Conservation (phyloP, 2,888 invertebrate genomes). For the Dromius quadrimaculatus region DNA sequence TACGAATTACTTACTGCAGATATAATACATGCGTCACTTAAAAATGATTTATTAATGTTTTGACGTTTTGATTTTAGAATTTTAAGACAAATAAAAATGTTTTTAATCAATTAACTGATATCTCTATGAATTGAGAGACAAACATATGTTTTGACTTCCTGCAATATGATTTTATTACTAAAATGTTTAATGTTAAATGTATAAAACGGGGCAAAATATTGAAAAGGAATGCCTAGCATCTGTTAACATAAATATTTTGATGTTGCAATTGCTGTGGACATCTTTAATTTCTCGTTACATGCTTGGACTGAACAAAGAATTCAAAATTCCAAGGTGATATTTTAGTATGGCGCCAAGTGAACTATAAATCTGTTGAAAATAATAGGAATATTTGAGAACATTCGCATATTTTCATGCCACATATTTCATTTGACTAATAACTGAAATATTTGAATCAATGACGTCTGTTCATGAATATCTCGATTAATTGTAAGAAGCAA, state of each 20-base stretch:
- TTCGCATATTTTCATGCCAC: conserved; percentile 42
- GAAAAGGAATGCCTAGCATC: not conserved
- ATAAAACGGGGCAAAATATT: too few relatives aligned
- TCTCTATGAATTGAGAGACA: not conserved
- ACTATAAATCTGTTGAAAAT: conserved; percentile 48
- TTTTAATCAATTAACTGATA: conserved; percentile 14
- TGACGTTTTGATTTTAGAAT: conserved; percentile 24
- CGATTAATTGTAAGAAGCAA: too few relatives aligned
- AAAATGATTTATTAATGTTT: conserved; percentile 35
- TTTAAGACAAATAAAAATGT: conserved; percentile 7
- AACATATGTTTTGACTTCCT: conserved; percentile 27
- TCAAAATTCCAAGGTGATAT: conserved; percentile 39
- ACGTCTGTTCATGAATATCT: conserved; percentile 21
- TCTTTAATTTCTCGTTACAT: conserved; percentile 25
- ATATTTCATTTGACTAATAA: conserved; percentile 47
- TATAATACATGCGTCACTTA: conserved; percentile 26
- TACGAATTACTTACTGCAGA: conserved; percentile 28
- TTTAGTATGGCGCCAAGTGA: conserved; percentile 44
- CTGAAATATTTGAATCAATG: conserved; percentile 34
- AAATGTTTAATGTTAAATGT: conserved; percentile 1
- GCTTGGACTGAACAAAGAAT: conserved; percentile 19
- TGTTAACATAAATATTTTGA: conserved; percentile 3
- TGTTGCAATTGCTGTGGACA: conserved; percentile 1
- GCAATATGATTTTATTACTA: not conserved
- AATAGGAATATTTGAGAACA: conserved; percentile 48